These are phyloP conservation scores for Dione juno DNA, from an alignment of 2,888 invertebrate species.

Conservation along the genomic window DNA sequence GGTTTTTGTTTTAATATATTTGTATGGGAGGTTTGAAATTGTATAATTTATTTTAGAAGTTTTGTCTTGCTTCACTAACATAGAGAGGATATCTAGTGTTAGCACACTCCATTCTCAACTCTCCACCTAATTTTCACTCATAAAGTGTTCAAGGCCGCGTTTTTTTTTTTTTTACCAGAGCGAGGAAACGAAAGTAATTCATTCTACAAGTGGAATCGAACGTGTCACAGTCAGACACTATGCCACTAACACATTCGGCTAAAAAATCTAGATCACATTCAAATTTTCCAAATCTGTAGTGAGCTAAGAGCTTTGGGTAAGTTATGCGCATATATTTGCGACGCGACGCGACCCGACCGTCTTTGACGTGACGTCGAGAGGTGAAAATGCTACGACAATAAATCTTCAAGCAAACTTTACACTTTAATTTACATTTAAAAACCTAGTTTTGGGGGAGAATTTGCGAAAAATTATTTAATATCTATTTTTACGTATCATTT, in stretches of 20 bases:
- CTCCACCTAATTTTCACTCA: background rate
- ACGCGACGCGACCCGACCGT: slow-evolving; percentile 32
- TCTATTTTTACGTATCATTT: too few species aligned
- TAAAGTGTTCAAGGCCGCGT: too few species aligned
- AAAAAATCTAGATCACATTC: slow-evolving; percentile 9
- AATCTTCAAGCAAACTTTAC: slow-evolving; percentile 7
- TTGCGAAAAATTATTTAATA: background rate
- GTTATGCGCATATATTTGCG: slow-evolving; percentile 40
- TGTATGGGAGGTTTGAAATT: background rate
- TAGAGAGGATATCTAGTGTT: too few species aligned
- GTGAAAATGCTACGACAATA: slow-evolving; percentile 23
- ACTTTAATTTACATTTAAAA: slow-evolving; percentile 21
- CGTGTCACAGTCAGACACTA: too few species aligned
- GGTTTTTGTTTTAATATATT: slow-evolving; percentile 9
- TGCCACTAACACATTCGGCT: background rate
- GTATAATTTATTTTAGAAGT: too few species aligned
- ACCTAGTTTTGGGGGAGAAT: background rate
- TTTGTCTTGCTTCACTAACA: too few species aligned
- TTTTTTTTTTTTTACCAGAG: too few species aligned
- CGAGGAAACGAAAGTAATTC: too few species aligned
- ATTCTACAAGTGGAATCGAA: too few species aligned
- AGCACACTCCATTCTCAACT: too few species aligned
- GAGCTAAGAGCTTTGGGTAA: slow-evolving; percentile 36
- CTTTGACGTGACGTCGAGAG: slow-evolving; percentile 36
- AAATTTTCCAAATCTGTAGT: slow-evolving; percentile 29